Evolutionary conservation across 2,888 invertebrate species (phyloP), one percentile per base, ranked within the genome.

Genomic region (Chrysolina americana): DNA sequence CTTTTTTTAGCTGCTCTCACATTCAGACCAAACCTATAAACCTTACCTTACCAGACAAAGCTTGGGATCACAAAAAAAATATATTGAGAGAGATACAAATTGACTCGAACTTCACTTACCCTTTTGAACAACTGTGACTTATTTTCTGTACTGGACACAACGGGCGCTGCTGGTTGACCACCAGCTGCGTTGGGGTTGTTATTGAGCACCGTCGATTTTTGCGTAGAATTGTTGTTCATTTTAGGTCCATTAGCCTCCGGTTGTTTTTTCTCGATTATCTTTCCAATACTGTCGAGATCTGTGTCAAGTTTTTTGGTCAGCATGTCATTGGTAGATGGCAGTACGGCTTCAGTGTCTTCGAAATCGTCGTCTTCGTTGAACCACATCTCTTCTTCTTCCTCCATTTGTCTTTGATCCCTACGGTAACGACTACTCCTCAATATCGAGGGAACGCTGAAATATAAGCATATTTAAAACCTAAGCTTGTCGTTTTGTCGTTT

Each of bases 381-480:
- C 98, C 98, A 99, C 93, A 98, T 96, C 89, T 98, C 98, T 86
- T 99, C 98, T 83, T 98, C 98, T 86, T 98, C 98, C 80, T 99
- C 98, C 84, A 98, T 92, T 87, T 97, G 95, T 71, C 98, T 92
- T 82, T 96, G 96, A 89, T 98, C 98, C 78, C 98, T 92, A 78
- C 98, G 91, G 89, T 95, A 98, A 80, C 98, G 92, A 85, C 90
- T 91, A 81, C 91, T 93, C 79, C 96, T 92, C 81, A 97, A 90
- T 84, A 97, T 93, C 74, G 96, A 94, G 71, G 95, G 94, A 68
- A 95, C 94, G 81, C 94, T 94, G 48, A 48, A 48, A 66, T 8
- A 23, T 17, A 41, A n/a, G n/a, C 3, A 65, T 28, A 5, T 10
- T 15, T 23, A 8, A n/a, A 23, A 48, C 21, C 36, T 19, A 8